Base-by-base conservation (phyloP, 2,888 invertebrate species). In the Gibbula magus region DNA sequence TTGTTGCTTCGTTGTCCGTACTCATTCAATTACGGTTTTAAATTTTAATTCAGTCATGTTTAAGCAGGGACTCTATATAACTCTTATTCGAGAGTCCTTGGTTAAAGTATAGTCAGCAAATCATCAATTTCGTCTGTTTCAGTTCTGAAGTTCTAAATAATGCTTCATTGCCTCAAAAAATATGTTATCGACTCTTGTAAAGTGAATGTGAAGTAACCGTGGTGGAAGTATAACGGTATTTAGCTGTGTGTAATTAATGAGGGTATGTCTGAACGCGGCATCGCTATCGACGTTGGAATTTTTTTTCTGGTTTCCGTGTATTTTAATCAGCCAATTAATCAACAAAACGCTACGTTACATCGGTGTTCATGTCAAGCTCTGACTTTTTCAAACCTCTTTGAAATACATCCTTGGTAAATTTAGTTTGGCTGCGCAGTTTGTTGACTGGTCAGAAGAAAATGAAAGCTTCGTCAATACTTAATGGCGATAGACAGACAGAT, bases 251-350 rank as follows among this genome's bases (percentile, higher is more conserved):
- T 61, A 16, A 61, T 61, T 61, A 61, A 61, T 61, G 61, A 61
- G 29, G 25, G 61, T 10, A 13, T 25, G 25, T 22, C 29, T 29
- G 61, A 61, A 61, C 61, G 29, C 25, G 61, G 61, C 61, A 61
- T 61, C 61, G 25, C 61, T 61, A 61, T 61, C 61, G 61, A 61
- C 25, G 61, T 61, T 61, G 10, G 25, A 61, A 13, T 61, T 61
- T 61, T n/a, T 61, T 61, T 16, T 13, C 25, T 25, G 25, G 29
- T 61, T 61, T 29, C 61, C 29, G 61, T 61, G 45, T 61, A 25
- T 13, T 54, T 61, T 61, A 61, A 61, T 61, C 61, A 61, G 61
- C 10, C 61, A 61, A 61, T 61, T 61, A 61, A 61, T 61, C 61
- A 61, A 3, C 29, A 29, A 13, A 3, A 16, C n/a, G 25, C 29